Evolutionary conservation across 2,113 vertebrate genomes (phyloP).

Genomic region (Hemiprocne comata): DNA sequence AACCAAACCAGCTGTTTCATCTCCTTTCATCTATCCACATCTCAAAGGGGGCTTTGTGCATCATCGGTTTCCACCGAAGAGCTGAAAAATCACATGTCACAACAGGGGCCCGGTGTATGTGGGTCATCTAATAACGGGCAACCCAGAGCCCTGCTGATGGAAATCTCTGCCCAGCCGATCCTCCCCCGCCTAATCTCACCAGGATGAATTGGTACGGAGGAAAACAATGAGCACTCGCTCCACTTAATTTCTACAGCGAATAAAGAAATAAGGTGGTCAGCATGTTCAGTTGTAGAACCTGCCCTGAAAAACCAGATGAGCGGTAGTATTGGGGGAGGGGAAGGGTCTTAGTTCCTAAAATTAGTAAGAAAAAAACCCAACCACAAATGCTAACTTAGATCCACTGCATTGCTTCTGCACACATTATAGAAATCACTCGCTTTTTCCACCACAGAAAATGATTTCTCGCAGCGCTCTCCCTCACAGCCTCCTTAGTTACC

Average conservation of each 20-base stretch:
- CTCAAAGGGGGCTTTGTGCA: conserved; percentile 64
- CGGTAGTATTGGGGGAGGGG: neutral
- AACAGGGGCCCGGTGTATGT: conserved; percentile 29
- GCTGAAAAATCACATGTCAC: conserved; percentile 37
- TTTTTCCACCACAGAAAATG: neutral
- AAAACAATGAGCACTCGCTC: neutral
- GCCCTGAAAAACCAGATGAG: neutral
- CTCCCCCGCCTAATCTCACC: neutral
- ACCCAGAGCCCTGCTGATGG: neutral
- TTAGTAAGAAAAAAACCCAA: neutral
- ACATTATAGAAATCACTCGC: neutral
- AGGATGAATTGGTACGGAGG: neutral
- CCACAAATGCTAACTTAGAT: neutral
- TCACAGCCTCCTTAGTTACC: neutral
- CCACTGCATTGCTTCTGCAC: neutral
- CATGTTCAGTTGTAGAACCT: neutral
- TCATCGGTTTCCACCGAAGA: neutral
- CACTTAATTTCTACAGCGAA: neutral
- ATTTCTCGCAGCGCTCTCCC: neutral
- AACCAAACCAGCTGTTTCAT: conserved; percentile 63
- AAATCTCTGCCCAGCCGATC: neutral
- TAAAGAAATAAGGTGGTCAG: neutral
- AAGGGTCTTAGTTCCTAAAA: neutral
- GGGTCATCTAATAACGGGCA: conserved; percentile 51
- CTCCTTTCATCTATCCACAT: conserved; percentile 51